phyloP scores from a whole-genome alignment of 2,888 invertebrate genomes.

The Drosophila histrio region DNA sequence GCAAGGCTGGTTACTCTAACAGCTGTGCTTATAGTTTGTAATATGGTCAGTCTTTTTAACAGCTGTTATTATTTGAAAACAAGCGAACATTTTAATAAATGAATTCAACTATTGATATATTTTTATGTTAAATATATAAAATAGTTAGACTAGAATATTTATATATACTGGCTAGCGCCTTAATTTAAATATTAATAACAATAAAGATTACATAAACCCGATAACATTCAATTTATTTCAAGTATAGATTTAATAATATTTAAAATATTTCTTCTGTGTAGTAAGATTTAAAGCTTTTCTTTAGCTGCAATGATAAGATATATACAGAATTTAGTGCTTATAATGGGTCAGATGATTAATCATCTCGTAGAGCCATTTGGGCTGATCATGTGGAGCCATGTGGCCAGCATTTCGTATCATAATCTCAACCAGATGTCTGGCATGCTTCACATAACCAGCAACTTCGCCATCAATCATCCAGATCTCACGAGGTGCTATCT shows the following conservation, averaged over 20 bases:
- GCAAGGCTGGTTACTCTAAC: slow-evolving; percentile 17
- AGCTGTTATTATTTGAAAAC: background rate
- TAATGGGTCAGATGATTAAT: slow-evolving; percentile 84
- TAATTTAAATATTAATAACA: too few relatives aligned
- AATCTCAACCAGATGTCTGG: slow-evolving; percentile 89
- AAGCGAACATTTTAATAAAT: background rate
- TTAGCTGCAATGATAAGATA: background rate
- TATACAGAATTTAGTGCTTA: slow-evolving; percentile 47
- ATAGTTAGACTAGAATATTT: too few relatives aligned
- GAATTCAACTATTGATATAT: too few relatives aligned
- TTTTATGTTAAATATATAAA: too few relatives aligned
- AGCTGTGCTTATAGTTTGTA: slow-evolving; percentile 12
- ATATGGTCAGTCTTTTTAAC: background rate
- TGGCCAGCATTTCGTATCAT: slow-evolving; percentile 92
- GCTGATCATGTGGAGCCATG: slow-evolving; percentile 92
- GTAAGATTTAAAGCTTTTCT: slow-evolving; percentile 15
- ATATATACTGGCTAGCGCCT: too few relatives aligned
- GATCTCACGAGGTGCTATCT: slow-evolving; percentile 87
- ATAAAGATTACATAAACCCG: background rate
- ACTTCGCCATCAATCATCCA: slow-evolving; percentile 89
- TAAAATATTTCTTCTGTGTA: too few relatives aligned
- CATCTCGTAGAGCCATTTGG: slow-evolving; percentile 90
- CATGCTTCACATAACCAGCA: slow-evolving; percentile 91
- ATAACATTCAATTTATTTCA: slow-evolving; percentile 15
- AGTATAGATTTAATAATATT: too few relatives aligned